These are phyloP conservation scores for Phrynosoma blainvillii DNA, from an alignment of 2,113 vertebrate species.

Conservation along the genomic window DNA sequence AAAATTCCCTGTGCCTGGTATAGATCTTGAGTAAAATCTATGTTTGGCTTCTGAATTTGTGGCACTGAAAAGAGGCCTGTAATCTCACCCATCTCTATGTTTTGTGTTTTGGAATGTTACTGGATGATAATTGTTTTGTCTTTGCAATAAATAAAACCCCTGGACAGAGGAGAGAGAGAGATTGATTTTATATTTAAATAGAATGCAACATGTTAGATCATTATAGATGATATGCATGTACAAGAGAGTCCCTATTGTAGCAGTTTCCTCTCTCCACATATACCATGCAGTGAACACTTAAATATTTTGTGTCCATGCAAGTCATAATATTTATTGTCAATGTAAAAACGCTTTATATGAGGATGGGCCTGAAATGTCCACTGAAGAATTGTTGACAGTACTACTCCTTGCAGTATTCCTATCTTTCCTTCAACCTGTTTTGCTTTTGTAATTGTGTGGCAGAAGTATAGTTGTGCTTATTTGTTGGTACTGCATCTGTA, in stretches of 20 bases:
- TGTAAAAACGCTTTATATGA: not conserved
- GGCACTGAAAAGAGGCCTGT: not conserved
- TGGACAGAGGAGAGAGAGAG: too few species aligned
- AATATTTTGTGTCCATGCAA: not conserved
- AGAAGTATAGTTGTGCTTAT: not conserved
- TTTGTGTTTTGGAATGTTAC: not conserved
- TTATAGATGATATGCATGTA: not conserved
- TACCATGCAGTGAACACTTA: not conserved
- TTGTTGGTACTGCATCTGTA: not conserved
- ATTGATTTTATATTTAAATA: not conserved
- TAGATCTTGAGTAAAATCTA: not conserved
- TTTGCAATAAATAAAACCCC: too few species aligned
- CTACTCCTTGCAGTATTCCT: too few species aligned
- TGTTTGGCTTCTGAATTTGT: not conserved
- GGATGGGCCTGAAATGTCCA: not conserved
- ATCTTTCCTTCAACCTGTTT: not conserved
- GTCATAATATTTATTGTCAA: not conserved
- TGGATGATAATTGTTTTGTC: too few species aligned
- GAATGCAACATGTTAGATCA: not conserved
- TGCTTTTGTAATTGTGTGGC: not conserved
- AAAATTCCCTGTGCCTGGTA: too few species aligned
- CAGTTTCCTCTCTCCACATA: not conserved
- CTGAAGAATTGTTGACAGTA: not conserved
- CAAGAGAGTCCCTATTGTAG: not conserved
- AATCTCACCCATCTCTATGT: not conserved